phyloP scores from a whole-genome alignment of 1,140 invertebrate genomes.

The Eriocheir sinensis region DNA sequence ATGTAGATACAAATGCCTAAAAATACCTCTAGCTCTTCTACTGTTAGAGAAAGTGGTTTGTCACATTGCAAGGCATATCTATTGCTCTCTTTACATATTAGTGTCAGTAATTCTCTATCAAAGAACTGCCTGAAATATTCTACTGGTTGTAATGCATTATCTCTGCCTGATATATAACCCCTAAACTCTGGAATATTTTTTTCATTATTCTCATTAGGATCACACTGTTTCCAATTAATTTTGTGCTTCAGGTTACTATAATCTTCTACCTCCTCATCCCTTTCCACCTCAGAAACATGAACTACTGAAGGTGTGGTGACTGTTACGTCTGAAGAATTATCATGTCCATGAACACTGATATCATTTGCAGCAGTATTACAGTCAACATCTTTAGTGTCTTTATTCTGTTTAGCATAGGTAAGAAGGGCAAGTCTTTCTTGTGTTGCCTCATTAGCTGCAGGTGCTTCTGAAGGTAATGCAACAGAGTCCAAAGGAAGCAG shows the following conservation, averaged over 20 bases:
- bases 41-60: slow-evolving; percentile 9
- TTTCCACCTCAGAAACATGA: background rate
- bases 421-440: background rate
- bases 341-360: slow-evolving; percentile 18
- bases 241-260: background rate
- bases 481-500: background rate
- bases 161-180: background rate
- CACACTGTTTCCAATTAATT: slow-evolving; percentile 14
- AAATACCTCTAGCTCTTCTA: slow-evolving; percentile 27
- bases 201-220: slow-evolving; percentile 28
- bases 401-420: background rate
- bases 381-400: background rate
- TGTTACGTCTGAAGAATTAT: background rate
- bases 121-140: slow-evolving; percentile 30
- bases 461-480: slow-evolving; percentile 8
- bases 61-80: slow-evolving; percentile 19
- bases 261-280: slow-evolving; percentile 34
- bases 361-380: no score
- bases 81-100: slow-evolving; percentile 11
- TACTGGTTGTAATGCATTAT: background rate
- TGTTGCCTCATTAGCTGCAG: background rate
- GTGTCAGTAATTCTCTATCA: slow-evolving; percentile 3
- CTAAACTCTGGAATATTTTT: background rate
- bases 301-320: background rate
- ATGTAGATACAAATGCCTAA: slow-evolving; percentile 27